These are phyloP conservation scores for Manduca sexta DNA, from an alignment of 1,140 invertebrate species.

Conservation along the genomic window DNA sequence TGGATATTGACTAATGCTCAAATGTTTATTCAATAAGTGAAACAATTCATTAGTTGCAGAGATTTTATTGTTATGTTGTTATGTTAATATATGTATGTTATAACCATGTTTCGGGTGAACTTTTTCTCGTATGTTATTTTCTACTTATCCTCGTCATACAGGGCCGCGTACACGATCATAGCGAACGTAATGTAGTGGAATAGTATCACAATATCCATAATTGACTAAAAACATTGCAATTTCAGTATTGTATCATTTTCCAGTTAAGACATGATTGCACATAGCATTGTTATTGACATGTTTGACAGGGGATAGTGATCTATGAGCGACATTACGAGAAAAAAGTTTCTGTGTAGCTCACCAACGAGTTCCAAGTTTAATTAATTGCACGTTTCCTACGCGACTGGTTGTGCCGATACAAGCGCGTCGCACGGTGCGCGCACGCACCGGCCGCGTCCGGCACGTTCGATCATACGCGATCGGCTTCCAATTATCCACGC, in stretches of 20 bases:
- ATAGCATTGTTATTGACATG: slow-evolving; percentile 11
- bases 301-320: slow-evolving; percentile 13
- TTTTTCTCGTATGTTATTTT: not conserved
- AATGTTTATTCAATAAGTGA: too few relatives aligned
- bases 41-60: too few relatives aligned
- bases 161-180: slow-evolving; percentile 12
- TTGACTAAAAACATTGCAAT: slow-evolving; percentile 1
- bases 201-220: slow-evolving; percentile 14
- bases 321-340: slow-evolving; percentile 16
- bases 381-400: slow-evolving; percentile 34
- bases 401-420: too few relatives aligned
- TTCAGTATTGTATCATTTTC: not conserved
- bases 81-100: too few relatives aligned
- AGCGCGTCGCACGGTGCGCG: slow-evolving; percentile 32
- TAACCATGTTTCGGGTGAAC: too few relatives aligned
- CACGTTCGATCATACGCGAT: slow-evolving; percentile 20
- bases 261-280: slow-evolving; percentile 7
- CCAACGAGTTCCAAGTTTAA: slow-evolving; percentile 11
- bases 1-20: too few relatives aligned
- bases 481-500: slow-evolving; percentile 46
- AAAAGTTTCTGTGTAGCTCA: slow-evolving; percentile 12
- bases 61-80: too few relatives aligned
- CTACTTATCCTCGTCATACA: slow-evolving; percentile 7
- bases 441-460: slow-evolving; percentile 12
- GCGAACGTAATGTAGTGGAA: slow-evolving; percentile 22